These are phyloP conservation scores for Schrankia costaestrigalis DNA, from an alignment of 2,888 invertebrate genomes.

Conservation along the genomic window DNA sequence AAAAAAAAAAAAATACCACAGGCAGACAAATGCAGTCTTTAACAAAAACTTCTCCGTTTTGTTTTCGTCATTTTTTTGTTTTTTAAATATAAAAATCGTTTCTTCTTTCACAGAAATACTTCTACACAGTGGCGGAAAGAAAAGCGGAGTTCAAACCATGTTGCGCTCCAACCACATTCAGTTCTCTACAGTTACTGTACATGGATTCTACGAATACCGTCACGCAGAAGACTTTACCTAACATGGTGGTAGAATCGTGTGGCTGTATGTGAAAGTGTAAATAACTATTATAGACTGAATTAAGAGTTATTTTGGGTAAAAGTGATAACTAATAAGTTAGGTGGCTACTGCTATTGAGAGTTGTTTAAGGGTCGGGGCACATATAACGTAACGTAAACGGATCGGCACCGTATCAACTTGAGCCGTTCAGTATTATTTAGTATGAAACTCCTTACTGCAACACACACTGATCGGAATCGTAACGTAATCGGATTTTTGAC, in stretches of 20 bases:
- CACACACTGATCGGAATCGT: no score
- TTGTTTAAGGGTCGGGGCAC: constrained; percentile 4
- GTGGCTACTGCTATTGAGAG: constrained; percentile 14
- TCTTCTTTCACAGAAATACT: constrained; percentile 81
- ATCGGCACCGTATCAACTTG: no score
- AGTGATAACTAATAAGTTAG: not conserved
- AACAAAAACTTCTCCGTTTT: not conserved
- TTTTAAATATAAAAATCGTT: not conserved
- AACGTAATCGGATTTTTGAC: no score
- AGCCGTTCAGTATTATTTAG: no score
- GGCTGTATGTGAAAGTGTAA: constrained; percentile 86
- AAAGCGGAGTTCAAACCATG: constrained; percentile 88
- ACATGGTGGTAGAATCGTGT: constrained; percentile 95
- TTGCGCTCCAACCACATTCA: constrained; percentile 92
- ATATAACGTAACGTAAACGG: no score
- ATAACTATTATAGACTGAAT: constrained; percentile 1
- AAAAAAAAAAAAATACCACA: no score
- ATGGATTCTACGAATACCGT: constrained; percentile 89
- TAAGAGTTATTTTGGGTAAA: not conserved
- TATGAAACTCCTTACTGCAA: no score
- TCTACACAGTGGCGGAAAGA: constrained; percentile 79
- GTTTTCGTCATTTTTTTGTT: not conserved
- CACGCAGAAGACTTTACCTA: constrained; percentile 89
- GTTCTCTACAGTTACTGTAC: constrained; percentile 89
- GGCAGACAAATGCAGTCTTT: not conserved